Base-by-base conservation (phyloP, 2,797 vertebrate species). In the Sebastes oblongus region DNA sequence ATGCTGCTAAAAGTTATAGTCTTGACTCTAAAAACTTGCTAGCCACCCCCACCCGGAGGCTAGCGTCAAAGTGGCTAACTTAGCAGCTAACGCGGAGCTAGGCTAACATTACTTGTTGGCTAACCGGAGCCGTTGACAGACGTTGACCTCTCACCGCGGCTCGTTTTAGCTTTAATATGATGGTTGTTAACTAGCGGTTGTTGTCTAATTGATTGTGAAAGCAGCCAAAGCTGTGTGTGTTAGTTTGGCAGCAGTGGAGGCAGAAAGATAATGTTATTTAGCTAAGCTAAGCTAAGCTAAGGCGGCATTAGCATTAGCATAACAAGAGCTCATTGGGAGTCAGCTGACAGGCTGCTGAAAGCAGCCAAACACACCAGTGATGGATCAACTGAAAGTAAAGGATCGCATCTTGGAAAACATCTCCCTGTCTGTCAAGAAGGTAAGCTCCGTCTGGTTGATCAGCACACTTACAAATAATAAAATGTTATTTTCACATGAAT, bases 331-430 rank as follows among this genome's bases (percentile, higher is more conserved):
- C 80, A 68, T 10, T 12, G 65, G 62, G 81, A 89, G 92, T 95
- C 95, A 96, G 94, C 95, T 96, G 95, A 96, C 93, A 83, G 91
- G 46, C 85, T 76, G 81, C 84, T 78, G 91, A 39, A 18, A 75
- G 86, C 86, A 86, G 90, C 90, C 87, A 74, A 46, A 85, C 83
- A 89, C 77, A 88, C 77, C 83, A 91, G 95, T 88, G 93, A 98
- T 99, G 98, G 97, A 98, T 94, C 97, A 97, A 78, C 96, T 96
- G 54, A 97, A 98, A 97, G 97, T 98, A 82, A 98, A 98, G 95
- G 98, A 99, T 93, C 96, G 98, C 84, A 99, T 99, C 91, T 87
- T 99, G 92, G 97, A 99, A 94, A 99, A 99, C 94, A 97, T 99
- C 89, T 98, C 97, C 8, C 87, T 98, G 75, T 98, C 98, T 24